A percentile compares a stretch with the other conserved stretches of the same genome.
phyloP scores from a whole-genome alignment of 2,888 invertebrate species.

The Agonopterix subpropinquella region DNA sequence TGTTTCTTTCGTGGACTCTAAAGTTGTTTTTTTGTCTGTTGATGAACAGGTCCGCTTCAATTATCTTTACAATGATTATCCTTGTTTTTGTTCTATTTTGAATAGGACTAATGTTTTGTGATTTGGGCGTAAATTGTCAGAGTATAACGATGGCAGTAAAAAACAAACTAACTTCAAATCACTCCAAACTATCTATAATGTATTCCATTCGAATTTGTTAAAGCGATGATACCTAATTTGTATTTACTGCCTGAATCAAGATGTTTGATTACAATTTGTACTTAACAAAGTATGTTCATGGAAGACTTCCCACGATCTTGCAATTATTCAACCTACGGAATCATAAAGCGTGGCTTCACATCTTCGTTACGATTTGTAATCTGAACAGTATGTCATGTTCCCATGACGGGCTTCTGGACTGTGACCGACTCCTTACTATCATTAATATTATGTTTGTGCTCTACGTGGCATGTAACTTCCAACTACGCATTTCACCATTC shows the following conservation, averaged over 20 bases:
- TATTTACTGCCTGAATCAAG: too few relatives aligned
- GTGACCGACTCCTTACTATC: conserved; percentile 35
- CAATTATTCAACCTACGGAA: conserved; percentile 29
- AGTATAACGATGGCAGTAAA: background rate
- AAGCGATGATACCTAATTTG: too few relatives aligned
- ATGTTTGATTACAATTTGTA: background rate
- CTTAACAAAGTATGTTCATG: conserved; percentile 2
- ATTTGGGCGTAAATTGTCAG: conserved; percentile 12
- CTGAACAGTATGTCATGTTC: conserved; percentile 43
- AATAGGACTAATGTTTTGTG: background rate
- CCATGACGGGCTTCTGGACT: conserved; percentile 63
- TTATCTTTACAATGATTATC: conserved; percentile 24
- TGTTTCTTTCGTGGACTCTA: conserved; percentile 8
- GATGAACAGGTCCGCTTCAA: conserved; percentile 29
- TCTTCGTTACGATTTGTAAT: conserved; percentile 43
- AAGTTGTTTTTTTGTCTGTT: conserved; percentile 15
- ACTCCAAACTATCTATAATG: too few relatives aligned
- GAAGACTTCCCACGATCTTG: conserved; percentile 31
- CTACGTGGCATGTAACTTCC: conserved; percentile 28
- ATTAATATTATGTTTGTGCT: conserved; percentile 27
- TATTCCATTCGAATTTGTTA: too few relatives aligned
- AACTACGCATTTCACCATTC: conserved; percentile 8
- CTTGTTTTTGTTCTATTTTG: conserved; percentile 21
- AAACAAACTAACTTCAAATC: too few relatives aligned
- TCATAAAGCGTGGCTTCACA: conserved; percentile 33